Evolutionary conservation across 2,113 vertebrate genomes (phyloP).

Genomic region (Mesoclemmys tuberculata): DNA sequence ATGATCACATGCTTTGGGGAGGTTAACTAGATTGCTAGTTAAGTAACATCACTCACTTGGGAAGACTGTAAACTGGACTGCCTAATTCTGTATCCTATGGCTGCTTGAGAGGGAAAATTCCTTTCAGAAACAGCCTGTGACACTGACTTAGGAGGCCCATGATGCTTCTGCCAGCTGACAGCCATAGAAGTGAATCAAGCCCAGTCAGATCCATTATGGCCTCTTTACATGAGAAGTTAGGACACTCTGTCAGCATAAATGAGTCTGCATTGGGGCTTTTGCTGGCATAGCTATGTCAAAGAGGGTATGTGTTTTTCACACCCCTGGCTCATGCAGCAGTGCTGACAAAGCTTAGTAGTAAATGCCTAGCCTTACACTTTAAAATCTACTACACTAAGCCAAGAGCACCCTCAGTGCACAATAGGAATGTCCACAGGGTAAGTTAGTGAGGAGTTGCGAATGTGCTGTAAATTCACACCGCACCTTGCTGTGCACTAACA

Average conservation of each 20-base stretch:
- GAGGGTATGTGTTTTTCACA: not conserved
- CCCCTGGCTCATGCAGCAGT: not conserved
- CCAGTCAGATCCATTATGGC: rapidly evolving
- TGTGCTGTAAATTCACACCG: not conserved
- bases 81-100: not conserved
- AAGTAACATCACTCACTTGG: not conserved
- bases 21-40: not conserved
- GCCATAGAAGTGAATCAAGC: not conserved
- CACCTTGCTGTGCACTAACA: not conserved
- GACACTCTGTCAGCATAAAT: not conserved
- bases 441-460: not conserved
- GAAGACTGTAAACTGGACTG: not conserved
- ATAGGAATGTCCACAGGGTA: not conserved
- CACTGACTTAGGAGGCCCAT: not conserved
- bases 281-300: not conserved
- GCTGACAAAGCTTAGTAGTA: not conserved
- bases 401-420: not conserved
- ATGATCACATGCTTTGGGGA: not conserved
- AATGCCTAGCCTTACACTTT: not conserved
- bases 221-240: not conserved
- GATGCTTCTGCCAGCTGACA: not conserved
- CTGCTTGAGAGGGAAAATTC: not conserved
- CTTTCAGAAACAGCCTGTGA: rapidly evolving
- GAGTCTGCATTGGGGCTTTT: not conserved
- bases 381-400: not conserved